Base-by-base conservation (phyloP, 2,888 invertebrate genomes). In the Lasioglossum calceatum region DNA sequence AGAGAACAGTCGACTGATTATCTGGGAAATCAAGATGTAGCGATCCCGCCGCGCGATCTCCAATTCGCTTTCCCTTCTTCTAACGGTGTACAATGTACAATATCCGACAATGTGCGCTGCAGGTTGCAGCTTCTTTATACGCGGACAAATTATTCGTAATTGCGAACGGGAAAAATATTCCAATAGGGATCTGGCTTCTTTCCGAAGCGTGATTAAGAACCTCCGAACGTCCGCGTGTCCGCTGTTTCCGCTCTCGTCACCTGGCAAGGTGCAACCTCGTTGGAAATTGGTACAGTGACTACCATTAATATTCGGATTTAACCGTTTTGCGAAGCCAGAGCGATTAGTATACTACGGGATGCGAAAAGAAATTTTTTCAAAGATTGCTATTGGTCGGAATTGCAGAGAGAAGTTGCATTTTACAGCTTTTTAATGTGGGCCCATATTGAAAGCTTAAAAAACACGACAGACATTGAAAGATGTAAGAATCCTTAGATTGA, bases 21-120 rank as follows among this genome's bases (percentile, higher is more conserved):
- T 82, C 73, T 47, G 50, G 61, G 73, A 73, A 54, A 82, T 73
- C 42, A 78, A 67, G 72, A 82, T 77, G 82, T 54, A 32, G 8
- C 82, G 61, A 77, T 73, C 3, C 50, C 27, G 61, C 27, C 27
- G 58, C 50, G 47, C 64, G 42, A 70, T 61, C 61, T 42, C 27
- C 64, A 47, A 36, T 54, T 23, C 61, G 32, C 1, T 32, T 16
- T 16, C 7, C 61, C 27, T 64, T 64, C 27, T 16, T 14, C 27
- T 32, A 2, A 64, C 61, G 16, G 27, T 32, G 61, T 16, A 32
- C 58, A 8, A 2, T 23, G 4, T 19, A 23, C 61, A 64, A 64
- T 64, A 64, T 32, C 61, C 61, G 61, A n/a, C 58, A n/a, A n/a
- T n/a, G 27, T 61, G 61, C 61, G 61, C 27, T 27, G n/a, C 58